These are phyloP conservation scores for Margarornis squamiger DNA, from an alignment of 2,797 vertebrate species.

Conservation along the genomic window DNA sequence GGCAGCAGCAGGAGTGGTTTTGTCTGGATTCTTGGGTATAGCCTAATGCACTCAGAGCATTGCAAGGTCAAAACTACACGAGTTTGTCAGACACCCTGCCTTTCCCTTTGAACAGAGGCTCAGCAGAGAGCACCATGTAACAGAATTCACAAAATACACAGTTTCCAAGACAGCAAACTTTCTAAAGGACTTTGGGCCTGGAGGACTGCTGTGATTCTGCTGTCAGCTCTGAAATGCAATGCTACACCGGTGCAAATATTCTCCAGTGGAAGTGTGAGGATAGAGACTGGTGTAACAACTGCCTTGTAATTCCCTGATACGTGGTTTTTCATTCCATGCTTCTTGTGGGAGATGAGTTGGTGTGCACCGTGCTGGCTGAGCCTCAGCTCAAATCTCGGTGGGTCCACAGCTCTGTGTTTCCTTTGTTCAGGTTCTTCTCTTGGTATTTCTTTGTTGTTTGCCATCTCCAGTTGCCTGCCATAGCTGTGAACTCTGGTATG, in stretches of 20 bases:
- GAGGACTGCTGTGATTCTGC: not conserved
- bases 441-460: not conserved
- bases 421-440: not conserved
- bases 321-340: not conserved
- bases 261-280: accelerated
- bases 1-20: constrained; percentile 15
- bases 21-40: not conserved
- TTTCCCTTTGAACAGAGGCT: not conserved
- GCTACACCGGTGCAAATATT: accelerated
- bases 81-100: not conserved
- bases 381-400: not conserved
- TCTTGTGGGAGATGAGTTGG: not conserved
- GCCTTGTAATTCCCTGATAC: not conserved
- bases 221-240: not conserved
- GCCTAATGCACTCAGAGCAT: not conserved
- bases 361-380: not conserved
- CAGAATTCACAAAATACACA: not conserved
- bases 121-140: not conserved
- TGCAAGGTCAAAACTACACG: not conserved
- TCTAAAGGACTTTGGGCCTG: not conserved
- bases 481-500: not conserved
- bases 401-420: not conserved
- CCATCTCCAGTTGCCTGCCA: not conserved
- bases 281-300: accelerated
- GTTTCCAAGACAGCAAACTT: not conserved